These are phyloP conservation scores for Dorcus hopei DNA, from an alignment of 2,888 invertebrate genomes.

Conservation along the genomic window DNA sequence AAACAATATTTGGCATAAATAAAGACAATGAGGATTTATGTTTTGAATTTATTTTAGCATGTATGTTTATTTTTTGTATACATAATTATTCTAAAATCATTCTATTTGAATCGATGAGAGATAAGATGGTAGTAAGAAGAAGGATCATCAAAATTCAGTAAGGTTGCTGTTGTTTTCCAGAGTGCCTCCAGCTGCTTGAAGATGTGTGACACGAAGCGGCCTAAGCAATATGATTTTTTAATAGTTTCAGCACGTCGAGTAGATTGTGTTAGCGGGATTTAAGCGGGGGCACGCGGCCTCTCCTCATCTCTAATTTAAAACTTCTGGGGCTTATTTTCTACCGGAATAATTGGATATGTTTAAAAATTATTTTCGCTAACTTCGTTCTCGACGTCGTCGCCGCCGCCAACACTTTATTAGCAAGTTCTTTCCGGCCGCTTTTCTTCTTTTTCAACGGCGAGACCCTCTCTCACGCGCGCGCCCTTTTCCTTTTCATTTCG, in stretches of 20 bases:
- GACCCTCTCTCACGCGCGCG: background rate
- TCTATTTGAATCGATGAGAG: background rate
- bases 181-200: constrained; percentile 18
- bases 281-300: constrained; percentile 6
- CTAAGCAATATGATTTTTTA: constrained; percentile 34
- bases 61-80: background rate
- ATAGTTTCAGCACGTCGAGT: constrained; percentile 31
- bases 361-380: constrained; percentile 26
- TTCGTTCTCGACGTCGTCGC: constrained; percentile 17
- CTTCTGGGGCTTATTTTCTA: constrained; percentile 25
- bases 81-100: background rate
- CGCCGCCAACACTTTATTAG: constrained; percentile 23
- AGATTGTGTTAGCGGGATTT: constrained; percentile 28
- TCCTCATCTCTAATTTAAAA: constrained; percentile 27
- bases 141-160: constrained; percentile 22
- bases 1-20: too few relatives aligned
- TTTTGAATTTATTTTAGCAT: too few relatives aligned
- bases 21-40: too few relatives aligned
- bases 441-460: too few relatives aligned
- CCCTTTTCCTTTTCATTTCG: constrained; percentile 15
- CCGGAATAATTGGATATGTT: constrained; percentile 29
- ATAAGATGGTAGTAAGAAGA: background rate
- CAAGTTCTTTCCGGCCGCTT: constrained; percentile 9
- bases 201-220: constrained; percentile 22
- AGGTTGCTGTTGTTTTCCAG: constrained; percentile 17